phyloP scores from a whole-genome alignment of 2,888 invertebrate genomes.

The Auanema freiburgensis region DNA sequence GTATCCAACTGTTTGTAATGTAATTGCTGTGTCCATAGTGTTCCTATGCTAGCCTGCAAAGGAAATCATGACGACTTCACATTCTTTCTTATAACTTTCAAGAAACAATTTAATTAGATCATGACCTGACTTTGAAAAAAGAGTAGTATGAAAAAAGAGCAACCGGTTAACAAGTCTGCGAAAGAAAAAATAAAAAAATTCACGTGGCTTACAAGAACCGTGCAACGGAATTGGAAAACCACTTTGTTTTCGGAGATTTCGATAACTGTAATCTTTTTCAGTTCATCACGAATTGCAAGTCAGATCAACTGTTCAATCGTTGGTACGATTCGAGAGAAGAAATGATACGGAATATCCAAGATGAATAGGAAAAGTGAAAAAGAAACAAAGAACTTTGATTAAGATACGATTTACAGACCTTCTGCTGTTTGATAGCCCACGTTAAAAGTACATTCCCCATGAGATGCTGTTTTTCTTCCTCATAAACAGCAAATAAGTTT shows the following conservation, averaged over 20 bases:
- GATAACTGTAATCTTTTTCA: background rate
- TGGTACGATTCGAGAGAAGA: too few relatives aligned
- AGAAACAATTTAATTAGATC: too few relatives aligned
- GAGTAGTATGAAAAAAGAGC: background rate
- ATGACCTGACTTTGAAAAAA: background rate
- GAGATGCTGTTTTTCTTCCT: conserved; percentile 62
- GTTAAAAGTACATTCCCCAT: conserved; percentile 61
- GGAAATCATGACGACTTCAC: background rate
- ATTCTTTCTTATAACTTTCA: background rate
- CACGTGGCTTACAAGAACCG: too few relatives aligned
- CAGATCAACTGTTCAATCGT: too few relatives aligned
- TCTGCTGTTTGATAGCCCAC: conserved; percentile 63
- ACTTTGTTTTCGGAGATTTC: background rate
- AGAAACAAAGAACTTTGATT: background rate
- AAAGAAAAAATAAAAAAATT: background rate
- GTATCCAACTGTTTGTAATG: conserved; percentile 57
- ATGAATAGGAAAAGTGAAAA: conserved; percentile 1
- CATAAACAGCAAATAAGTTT: conserved; percentile 45
- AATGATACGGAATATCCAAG: background rate
- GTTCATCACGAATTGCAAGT: too few relatives aligned
- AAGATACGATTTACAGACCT: conserved; percentile 18
- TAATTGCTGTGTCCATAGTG: conserved; percentile 59
- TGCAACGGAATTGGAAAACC: background rate
- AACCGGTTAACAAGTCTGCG: background rate
- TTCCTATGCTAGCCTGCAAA: conserved; percentile 51